Conservation (phyloP, 2,113 vertebrate genomes). For the Gavia stellata region DNA sequence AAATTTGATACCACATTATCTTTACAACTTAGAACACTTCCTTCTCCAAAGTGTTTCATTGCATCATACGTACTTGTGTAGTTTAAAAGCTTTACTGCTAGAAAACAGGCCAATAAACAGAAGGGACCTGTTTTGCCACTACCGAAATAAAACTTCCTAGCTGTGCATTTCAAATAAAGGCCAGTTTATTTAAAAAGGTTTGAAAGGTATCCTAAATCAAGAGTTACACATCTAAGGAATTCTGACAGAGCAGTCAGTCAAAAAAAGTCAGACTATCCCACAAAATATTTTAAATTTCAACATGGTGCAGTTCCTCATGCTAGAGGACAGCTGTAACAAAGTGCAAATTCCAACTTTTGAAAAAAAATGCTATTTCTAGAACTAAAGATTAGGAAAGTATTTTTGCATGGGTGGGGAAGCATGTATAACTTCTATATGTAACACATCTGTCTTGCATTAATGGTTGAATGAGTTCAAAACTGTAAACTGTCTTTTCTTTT, state of each 20-base stretch:
- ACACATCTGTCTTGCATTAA: not conserved
- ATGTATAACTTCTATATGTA: not conserved
- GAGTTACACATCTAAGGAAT: not conserved
- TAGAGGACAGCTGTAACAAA: not conserved
- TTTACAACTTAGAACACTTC: not conserved
- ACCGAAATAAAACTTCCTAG: not conserved
- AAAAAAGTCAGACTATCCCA: not conserved
- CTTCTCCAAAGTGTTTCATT: not conserved
- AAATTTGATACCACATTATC: not conserved
- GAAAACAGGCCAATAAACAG: not conserved
- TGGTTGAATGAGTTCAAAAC: not conserved
- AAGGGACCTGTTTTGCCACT: not conserved
- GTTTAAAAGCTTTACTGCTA: not conserved
- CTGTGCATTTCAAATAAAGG: not conserved
- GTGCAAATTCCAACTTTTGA: not conserved
- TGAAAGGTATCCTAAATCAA: not conserved
- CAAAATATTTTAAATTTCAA: not conserved
- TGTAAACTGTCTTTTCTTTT: not conserved
- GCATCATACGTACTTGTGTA: fast-evolving
- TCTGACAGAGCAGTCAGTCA: not conserved
- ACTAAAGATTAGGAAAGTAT: not conserved
- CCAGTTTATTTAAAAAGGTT: not conserved
- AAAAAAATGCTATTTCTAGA: too few relatives aligned
- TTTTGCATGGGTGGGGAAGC: not conserved
- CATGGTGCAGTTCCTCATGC: not conserved